Evolutionary conservation across 2,888 invertebrate genomes (phyloP).

Genomic region (Orchesellides sinensis): DNA sequence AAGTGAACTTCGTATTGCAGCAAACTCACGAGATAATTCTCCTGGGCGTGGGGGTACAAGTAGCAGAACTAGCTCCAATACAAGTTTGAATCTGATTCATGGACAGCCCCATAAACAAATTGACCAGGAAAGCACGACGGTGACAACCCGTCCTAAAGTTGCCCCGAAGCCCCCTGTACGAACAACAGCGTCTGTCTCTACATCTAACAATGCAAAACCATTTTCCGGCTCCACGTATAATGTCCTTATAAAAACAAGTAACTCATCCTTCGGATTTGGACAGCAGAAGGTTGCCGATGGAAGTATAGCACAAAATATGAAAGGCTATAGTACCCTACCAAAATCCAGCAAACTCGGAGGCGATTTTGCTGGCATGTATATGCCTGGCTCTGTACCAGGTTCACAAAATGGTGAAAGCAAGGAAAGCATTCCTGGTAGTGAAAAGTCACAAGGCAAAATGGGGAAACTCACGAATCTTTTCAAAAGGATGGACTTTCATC

Average conservation of each 20-base stretch:
- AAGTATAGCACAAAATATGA: slow-evolving; percentile 49
- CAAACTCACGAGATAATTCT: slow-evolving; percentile 71
- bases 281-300: slow-evolving; percentile 58
- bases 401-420: slow-evolving; percentile 56
- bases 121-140: slow-evolving; percentile 8
- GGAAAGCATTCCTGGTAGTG: slow-evolving; percentile 62
- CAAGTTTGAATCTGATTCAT: slow-evolving; percentile 67
- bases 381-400: slow-evolving; percentile 42
- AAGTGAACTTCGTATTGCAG: slow-evolving; percentile 70
- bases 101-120: background rate
- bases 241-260: slow-evolving; percentile 66
- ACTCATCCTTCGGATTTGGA: slow-evolving; percentile 66
- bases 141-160: slow-evolving; percentile 66
- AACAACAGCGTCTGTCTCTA: slow-evolving; percentile 54
- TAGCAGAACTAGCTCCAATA: slow-evolving; percentile 68
- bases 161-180: slow-evolving; percentile 74
- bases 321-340: slow-evolving; percentile 69
- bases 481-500: slow-evolving; percentile 68
- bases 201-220: slow-evolving; percentile 25
- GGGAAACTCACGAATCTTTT: slow-evolving; percentile 67
- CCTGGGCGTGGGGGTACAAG: slow-evolving; percentile 41
- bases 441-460: slow-evolving; percentile 60
- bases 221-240: slow-evolving; percentile 63
- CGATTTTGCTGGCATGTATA: slow-evolving; percentile 48
- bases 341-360: slow-evolving; percentile 68